Conservation (phyloP, 2,113 vertebrate species). For the Pao palembangensis region DNA sequence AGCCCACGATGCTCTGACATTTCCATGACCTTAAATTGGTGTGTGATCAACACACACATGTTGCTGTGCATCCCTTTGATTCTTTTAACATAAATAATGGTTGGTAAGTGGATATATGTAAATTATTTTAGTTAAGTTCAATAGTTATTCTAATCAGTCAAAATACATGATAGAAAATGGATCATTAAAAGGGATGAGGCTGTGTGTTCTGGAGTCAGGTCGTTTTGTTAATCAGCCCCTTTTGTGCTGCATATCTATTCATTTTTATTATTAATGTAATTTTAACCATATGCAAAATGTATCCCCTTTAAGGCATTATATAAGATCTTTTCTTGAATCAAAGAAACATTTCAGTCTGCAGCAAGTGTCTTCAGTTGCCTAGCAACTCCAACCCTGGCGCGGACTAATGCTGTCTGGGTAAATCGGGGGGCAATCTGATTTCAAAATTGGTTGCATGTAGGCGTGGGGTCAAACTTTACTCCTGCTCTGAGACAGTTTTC, state of each 20-base stretch:
- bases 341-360: constrained; percentile 79
- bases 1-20: background rate
- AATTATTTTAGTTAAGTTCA: background rate
- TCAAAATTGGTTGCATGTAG: constrained; percentile 77
- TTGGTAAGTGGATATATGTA: background rate
- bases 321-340: constrained; percentile 76
- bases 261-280: constrained; percentile 47
- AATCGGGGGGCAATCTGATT: constrained; percentile 78
- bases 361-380: constrained; percentile 82
- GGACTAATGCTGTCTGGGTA: constrained; percentile 78
- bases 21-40: no score
- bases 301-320: constrained; percentile 61
- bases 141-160: background rate
- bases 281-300: constrained; percentile 45
- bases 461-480: constrained; percentile 73
- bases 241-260: constrained; percentile 22
- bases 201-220: constrained; percentile 8
- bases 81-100: background rate
- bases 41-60: no score
- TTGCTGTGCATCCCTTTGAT: no score
- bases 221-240: background rate
- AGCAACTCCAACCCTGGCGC: constrained; percentile 76
- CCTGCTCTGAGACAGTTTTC: constrained; percentile 55
- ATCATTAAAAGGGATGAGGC: constrained; percentile 10
- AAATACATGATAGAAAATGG: constrained; percentile 5